These are phyloP conservation scores for Drosophila recens DNA, from an alignment of 2,888 invertebrate species.

Conservation along the genomic window DNA sequence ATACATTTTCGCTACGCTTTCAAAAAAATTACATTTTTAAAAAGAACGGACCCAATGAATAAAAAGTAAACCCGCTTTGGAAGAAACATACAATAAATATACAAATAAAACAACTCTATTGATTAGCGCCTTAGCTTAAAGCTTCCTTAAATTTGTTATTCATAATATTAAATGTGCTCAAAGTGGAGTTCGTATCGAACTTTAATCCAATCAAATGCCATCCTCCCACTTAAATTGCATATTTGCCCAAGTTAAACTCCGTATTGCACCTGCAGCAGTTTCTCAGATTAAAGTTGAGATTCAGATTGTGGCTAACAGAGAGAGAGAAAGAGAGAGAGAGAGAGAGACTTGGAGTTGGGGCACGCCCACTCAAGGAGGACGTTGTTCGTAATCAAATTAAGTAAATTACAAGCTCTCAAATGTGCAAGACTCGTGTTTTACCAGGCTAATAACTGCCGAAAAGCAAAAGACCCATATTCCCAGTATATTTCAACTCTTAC, in stretches of 20 bases:
- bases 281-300: constrained; percentile 1
- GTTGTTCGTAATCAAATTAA: constrained; percentile 78
- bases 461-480: constrained; percentile 46
- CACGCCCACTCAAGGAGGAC: constrained; percentile 52
- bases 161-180: background rate
- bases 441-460: constrained; percentile 76
- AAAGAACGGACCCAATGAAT: no score
- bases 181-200: background rate
- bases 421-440: constrained; percentile 81
- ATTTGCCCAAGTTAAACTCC: constrained; percentile 39
- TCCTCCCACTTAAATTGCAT: constrained; percentile 53
- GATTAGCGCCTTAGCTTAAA: background rate
- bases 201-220: constrained; percentile 24
- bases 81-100: no score
- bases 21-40: no score
- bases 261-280: constrained; percentile 56
- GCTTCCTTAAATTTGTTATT: background rate
- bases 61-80: no score
- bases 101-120: background rate
- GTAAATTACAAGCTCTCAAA: constrained; percentile 81
- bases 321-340: background rate
- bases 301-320: constrained; percentile 3
- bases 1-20: no score
- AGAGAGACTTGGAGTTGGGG: background rate
- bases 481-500: background rate